A percentile compares a stretch with the other conserved stretches of the same genome.
phyloP scores from a whole-genome alignment of 2,888 invertebrate species.

The Temnothorax rugatulus region DNA sequence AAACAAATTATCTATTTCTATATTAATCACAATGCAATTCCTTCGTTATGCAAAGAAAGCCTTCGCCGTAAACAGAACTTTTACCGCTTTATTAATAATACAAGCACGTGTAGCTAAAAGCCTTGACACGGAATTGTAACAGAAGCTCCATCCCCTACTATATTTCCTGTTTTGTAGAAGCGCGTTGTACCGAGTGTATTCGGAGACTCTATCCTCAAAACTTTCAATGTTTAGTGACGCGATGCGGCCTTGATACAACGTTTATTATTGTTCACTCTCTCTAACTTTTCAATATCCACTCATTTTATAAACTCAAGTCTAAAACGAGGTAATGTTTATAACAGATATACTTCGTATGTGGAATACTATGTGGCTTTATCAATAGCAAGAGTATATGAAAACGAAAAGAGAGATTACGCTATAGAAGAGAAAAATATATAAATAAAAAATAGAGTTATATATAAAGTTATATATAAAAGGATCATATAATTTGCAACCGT shows the following conservation, averaged over 20 bases:
- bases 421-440: neutral
- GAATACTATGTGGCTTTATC: neutral
- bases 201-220: constrained; percentile 21
- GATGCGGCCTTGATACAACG: constrained; percentile 13
- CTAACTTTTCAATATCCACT: constrained; percentile 32
- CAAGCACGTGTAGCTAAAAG: neutral
- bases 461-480: neutral
- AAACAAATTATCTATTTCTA: neutral
- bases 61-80: neutral
- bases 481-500: neutral
- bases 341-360: neutral
- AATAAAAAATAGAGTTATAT: neutral
- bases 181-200: neutral
- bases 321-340: neutral
- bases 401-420: neutral
- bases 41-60: neutral
- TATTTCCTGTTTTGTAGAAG: constrained; percentile 33
- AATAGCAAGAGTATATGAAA: neutral
- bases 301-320: constrained; percentile 3
- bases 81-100: constrained; percentile 25
- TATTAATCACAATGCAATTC: neutral
- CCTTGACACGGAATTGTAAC: constrained; percentile 36
- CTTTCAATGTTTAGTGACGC: constrained; percentile 28
- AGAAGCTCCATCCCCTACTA: constrained; percentile 38
- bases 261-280: constrained; percentile 30